These are phyloP conservation scores for Acinonyx jubatus DNA, from an alignment of 2,113 vertebrate genomes.

Conservation along the genomic window DNA sequence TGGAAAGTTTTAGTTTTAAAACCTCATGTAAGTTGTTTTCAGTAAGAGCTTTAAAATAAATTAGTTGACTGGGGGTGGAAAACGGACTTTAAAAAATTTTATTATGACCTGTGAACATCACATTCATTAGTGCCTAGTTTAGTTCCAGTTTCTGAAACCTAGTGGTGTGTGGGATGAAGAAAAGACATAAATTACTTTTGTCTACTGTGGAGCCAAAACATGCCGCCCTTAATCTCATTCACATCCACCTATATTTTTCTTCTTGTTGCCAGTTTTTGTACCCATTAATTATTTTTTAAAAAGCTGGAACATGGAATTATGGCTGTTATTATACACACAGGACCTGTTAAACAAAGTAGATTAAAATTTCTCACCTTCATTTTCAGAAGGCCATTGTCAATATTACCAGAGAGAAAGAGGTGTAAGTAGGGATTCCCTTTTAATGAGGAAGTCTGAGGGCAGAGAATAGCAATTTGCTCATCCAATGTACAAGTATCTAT, in stretches of 20 bases:
- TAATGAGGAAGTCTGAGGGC: neutral
- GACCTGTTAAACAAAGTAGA: neutral
- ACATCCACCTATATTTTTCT: neutral
- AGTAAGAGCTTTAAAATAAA: slow-evolving; percentile 44
- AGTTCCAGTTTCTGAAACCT: slow-evolving; percentile 37
- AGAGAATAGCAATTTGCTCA: neutral
- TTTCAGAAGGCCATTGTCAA: slow-evolving; percentile 46
- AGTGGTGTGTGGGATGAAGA: neutral
- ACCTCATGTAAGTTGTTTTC: neutral
- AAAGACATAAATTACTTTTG: slow-evolving; percentile 47
- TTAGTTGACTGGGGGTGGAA: neutral
- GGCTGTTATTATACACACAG: neutral
- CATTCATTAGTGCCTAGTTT: neutral
- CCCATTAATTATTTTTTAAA: neutral
- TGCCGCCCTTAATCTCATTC: neutral
- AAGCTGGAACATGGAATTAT: neutral
- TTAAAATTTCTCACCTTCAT: slow-evolving; percentile 47
- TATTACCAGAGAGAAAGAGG: neutral
- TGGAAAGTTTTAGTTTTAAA: slow-evolving; percentile 44
- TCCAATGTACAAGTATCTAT: neutral
- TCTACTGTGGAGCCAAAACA: slow-evolving; percentile 30
- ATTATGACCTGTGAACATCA: neutral
- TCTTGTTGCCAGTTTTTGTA: neutral
- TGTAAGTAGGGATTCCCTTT: neutral
- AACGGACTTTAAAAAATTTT: neutral